Conservation (phyloP, 2,888 invertebrate genomes). For the Holacanthella duospinosa region DNA sequence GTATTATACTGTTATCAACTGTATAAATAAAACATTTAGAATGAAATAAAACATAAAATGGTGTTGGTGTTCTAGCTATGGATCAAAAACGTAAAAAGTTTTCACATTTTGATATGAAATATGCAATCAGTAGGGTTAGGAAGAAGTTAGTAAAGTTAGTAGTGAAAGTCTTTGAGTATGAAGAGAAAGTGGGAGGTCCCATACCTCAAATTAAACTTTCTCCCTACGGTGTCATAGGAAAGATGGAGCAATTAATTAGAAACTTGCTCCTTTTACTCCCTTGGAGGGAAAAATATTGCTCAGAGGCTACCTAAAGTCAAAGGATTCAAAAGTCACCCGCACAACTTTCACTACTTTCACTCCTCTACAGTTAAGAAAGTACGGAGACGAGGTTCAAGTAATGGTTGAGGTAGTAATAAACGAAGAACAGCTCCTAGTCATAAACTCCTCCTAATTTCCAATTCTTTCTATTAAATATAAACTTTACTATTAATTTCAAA, state of each 20-base stretch:
- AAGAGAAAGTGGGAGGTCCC: background rate
- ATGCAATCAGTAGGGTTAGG: background rate
- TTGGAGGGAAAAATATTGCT: constrained; percentile 1
- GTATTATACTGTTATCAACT: too few relatives aligned
- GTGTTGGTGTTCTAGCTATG: background rate
- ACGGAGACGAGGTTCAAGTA: too few relatives aligned
- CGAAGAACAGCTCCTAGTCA: too few relatives aligned
- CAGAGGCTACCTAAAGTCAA: background rate
- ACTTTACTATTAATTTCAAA: background rate
- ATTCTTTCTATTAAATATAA: background rate
- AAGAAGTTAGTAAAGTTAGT: background rate
- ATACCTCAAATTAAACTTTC: constrained; percentile 19
- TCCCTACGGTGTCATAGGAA: constrained; percentile 18
- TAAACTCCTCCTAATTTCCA: background rate
- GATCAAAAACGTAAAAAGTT: background rate
- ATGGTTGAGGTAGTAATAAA: too few relatives aligned
- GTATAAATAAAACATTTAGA: background rate
- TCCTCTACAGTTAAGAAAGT: too few relatives aligned
- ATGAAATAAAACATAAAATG: background rate
- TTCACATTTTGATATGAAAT: background rate
- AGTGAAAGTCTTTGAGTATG: background rate
- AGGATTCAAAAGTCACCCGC: background rate
- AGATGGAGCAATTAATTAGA: constrained; percentile 21
- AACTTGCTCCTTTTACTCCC: background rate
- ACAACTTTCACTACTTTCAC: too few relatives aligned